Base-by-base conservation (phyloP, 2,113 vertebrate genomes). In the Limnothrissa miodon region DNA sequence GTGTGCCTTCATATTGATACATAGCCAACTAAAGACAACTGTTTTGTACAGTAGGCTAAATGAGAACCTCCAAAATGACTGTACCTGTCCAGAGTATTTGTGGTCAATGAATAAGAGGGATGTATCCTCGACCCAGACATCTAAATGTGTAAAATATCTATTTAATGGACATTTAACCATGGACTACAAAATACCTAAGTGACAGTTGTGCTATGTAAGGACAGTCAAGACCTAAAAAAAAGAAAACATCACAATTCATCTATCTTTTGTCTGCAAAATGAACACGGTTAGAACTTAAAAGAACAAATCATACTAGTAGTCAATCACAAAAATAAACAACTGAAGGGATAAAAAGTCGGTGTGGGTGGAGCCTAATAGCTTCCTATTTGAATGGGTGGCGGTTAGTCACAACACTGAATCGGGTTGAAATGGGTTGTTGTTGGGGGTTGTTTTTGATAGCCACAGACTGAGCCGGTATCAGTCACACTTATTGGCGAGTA, bases 401-500 rank as follows among this genome's bases (percentile, higher is more conserved):
- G 46, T 4, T 48, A 10, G 9, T 48, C 46, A 10, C 8, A 48
- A 11, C 46, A 4, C 46, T 48, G 46, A 42, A 42, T 42, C 42
- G 19, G 51, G 51, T 56, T 23, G 46, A 23, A 23, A 42, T 2
- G 2, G 6, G 6, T 6, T 4, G 42, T 42, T 42, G 42, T 2
- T 42, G 42, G 51, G 51, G 19, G 19, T 19, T 1, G 51, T 56
- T 21, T 48, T 21, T 48, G 46, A 15, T 15, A 48, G 15, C 46
- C 7, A 4, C 46, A 48, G 10, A 23, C 51, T 56, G 17, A 4
- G 0, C n/a, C n/a, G 2, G n/a, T 6, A 5, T 89, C 79, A 88
- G 59, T 13, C 13, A 70, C 90, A 90, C 0, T 79, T 79, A 36
- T 85, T 44, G 42, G 79, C 82, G 39, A 90, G 84, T 10, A 89